A percentile compares a stretch with the other conserved stretches of the same genome.
Conservation (phyloP, 2,113 vertebrate genomes). For the Caretta caretta region DNA sequence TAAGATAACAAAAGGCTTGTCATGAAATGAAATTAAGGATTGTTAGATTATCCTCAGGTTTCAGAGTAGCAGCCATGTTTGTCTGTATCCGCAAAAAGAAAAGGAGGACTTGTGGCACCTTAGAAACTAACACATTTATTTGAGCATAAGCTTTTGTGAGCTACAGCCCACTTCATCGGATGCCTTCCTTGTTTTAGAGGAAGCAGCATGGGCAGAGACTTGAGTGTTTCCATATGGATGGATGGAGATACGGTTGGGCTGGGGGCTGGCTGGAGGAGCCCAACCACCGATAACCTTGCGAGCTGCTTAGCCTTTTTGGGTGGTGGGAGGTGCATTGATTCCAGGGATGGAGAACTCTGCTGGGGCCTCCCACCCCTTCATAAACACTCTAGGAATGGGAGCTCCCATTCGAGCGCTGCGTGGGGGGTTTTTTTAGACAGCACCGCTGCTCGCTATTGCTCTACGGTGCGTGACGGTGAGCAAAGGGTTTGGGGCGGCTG, state of each 20-base stretch:
- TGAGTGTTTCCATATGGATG: background rate
- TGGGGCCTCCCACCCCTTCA: background rate
- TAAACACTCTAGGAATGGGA: background rate
- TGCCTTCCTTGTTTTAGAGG: slow-evolving; percentile 85
- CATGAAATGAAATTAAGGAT: too few species aligned
- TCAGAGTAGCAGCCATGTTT: too few species aligned
- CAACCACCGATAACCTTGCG: background rate
- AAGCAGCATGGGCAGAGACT: slow-evolving; percentile 47
- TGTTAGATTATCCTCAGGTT: too few species aligned
- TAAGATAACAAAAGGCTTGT: too few species aligned
- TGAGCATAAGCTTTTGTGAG: too few species aligned
- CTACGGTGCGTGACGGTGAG: background rate
- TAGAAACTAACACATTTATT: too few species aligned
- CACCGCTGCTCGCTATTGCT: background rate
- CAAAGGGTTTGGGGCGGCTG: background rate
- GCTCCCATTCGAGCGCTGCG: background rate
- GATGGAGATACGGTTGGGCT: background rate
- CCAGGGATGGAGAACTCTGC: background rate
- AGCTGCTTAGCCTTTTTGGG: slow-evolving; percentile 4
- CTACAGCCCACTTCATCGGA: too few species aligned
- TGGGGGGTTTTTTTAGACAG: background rate
- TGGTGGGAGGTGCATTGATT: background rate
- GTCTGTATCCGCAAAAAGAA: too few species aligned
- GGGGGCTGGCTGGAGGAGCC: background rate
- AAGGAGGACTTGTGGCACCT: too few species aligned